Evolutionary conservation across 2,888 invertebrate genomes (phyloP).

Genomic region (Achlya flavicornis): DNA sequence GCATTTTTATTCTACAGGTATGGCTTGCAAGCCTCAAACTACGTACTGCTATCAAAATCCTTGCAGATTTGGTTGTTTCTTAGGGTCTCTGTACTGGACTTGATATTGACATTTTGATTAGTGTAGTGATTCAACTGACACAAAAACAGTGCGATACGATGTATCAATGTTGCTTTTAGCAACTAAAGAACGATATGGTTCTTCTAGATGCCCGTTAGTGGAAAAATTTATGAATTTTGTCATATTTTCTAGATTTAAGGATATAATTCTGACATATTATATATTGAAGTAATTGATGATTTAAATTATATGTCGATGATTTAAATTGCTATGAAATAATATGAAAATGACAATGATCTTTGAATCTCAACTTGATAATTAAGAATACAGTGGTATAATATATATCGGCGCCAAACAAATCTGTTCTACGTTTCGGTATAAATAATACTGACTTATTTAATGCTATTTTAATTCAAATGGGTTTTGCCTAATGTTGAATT

Average conservation of each 20-base stretch:
- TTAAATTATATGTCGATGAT: too few relatives aligned
- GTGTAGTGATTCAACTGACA: slow-evolving; percentile 1
- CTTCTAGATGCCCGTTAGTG: not conserved
- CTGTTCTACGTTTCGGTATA: too few relatives aligned
- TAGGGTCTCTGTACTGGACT: not conserved
- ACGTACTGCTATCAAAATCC: not conserved
- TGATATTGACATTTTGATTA: not conserved
- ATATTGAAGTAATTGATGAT: too few relatives aligned
- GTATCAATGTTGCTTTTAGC: not conserved
- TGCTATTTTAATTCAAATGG: too few relatives aligned
- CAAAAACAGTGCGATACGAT: not conserved
- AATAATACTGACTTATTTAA: too few relatives aligned
- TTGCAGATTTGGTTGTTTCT: not conserved
- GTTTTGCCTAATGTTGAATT: too few relatives aligned
- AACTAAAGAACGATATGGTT: not conserved
- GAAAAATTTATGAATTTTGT: not conserved
- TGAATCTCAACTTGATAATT: too few relatives aligned
- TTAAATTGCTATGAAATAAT: too few relatives aligned
- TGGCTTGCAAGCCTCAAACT: not conserved
- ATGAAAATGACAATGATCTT: not conserved
- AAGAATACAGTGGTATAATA: too few relatives aligned
- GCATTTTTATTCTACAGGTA: not conserved
- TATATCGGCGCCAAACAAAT: too few relatives aligned
- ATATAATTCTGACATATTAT: too few relatives aligned
- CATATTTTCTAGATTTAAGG: not conserved